Evolutionary conservation across 2,888 invertebrate species (phyloP), one percentile per base, ranked within the genome.

Genomic region (Pollenia amentaria): DNA sequence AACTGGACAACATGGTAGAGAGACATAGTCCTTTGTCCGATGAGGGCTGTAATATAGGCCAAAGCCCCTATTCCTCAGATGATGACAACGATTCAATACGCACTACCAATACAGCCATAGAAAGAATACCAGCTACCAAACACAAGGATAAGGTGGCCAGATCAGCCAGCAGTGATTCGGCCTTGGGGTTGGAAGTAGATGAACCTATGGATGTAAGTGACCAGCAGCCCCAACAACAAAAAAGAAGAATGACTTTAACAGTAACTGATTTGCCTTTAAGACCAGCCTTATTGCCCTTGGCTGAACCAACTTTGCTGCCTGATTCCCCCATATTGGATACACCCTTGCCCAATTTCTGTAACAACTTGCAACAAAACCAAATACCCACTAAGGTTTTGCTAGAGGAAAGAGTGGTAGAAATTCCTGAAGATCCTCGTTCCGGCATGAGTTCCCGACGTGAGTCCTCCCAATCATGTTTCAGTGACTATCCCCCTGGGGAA

Each of bases 391-490:
- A 93, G 85, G 96, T 94, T 92, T 94, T 94, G 91, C 94, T 94
- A 91, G 95, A 94, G 93, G 96, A 94, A 91, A 94, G 95, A 38
- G 94, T 93, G 67, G 94, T 95, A 1, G 94, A 94, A 60, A 93
- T 94, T 81, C 94, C 94, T 3, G 90, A 94, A 21, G 94, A 94
- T 88, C 93, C 94, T 65, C 84, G 87, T 46, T 89, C 89, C 9
- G 81, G 91, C 55, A 91, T 92, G 70, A 91, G 90, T 67, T 94
- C 93, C 1, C 92, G 94, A 0, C 93, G 95, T 40, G 94, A 94
- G 76, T 93, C 93, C 10, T 91, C 93, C 1, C 93, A 93, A 57
- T 93, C 93, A 82, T 92, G 91, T 88, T 84, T 91, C 64, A 95
- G 94, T 90, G 94, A 94, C 88, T 91, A 89, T 79, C 89, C 88